phyloP scores from a whole-genome alignment of 2,888 invertebrate genomes.

The Aethes cnicana region DNA sequence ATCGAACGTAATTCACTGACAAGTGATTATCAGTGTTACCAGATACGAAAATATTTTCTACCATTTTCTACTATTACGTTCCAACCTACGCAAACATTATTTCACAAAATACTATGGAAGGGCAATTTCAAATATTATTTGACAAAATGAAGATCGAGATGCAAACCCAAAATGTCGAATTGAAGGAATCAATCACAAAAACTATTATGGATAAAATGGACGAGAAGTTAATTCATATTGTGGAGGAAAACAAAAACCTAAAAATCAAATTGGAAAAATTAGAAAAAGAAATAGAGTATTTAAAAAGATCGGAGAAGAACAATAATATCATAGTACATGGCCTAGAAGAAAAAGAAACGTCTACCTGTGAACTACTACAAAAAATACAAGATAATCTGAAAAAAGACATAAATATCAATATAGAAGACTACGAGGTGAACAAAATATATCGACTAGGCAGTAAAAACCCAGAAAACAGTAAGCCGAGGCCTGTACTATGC shows the following conservation, averaged over 20 bases:
- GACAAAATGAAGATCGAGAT: no score
- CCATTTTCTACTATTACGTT: no score
- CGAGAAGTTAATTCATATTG: no score
- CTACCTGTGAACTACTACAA: slow-evolving; percentile 32
- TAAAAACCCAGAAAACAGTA: slow-evolving; percentile 19
- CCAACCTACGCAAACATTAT: no score
- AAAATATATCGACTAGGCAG: slow-evolving; percentile 36
- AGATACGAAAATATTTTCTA: no score
- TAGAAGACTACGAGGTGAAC: slow-evolving; percentile 37
- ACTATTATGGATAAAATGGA: no score
- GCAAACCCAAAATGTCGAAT: no score
- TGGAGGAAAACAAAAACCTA: slow-evolving; percentile 9
- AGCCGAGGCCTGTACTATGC: slow-evolving; percentile 33
- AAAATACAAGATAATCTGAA: slow-evolving; percentile 30
- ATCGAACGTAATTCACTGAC: no score
- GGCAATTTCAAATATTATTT: no score
- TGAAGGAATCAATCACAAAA: no score
- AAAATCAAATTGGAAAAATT: slow-evolving; percentile 20
- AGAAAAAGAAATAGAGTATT: slow-evolving; percentile 37
- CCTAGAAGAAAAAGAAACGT: slow-evolving; percentile 36
- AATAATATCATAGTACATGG: slow-evolving; percentile 37
- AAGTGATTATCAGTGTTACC: no score
- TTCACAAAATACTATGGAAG: no score
- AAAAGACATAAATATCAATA: slow-evolving; percentile 32
- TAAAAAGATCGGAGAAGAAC: slow-evolving; percentile 33